Evolutionary conservation across 2,888 invertebrate genomes (phyloP).

Genomic region (Blastobasis adustella): DNA sequence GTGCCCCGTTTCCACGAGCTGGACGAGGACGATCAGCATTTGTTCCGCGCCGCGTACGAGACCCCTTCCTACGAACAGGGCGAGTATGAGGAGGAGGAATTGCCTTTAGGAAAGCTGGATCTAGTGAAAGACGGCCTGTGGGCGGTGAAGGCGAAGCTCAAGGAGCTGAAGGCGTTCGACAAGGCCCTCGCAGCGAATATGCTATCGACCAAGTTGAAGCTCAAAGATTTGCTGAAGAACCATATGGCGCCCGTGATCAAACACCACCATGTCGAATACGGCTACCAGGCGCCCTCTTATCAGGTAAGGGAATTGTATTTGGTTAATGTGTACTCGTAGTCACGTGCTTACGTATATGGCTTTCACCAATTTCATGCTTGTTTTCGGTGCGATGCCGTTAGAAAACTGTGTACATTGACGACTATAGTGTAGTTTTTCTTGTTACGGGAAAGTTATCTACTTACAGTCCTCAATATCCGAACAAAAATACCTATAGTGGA

Average conservation of each 20-base stretch:
- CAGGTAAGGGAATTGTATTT: background rate
- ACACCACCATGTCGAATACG: conserved; percentile 36
- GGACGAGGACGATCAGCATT: conserved; percentile 53
- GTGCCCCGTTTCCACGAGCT: conserved; percentile 45
- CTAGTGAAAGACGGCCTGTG: conserved; percentile 57
- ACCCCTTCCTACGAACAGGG: conserved; percentile 41
- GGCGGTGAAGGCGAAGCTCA: conserved; percentile 56
- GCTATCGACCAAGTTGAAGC: conserved; percentile 48
- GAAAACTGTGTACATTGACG: no score
- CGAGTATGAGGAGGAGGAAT: conserved; percentile 27
- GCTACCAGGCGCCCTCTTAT: conserved; percentile 34
- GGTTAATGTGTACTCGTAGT: no score
- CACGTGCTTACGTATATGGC: no score
- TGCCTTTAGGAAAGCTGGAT: conserved; percentile 47
- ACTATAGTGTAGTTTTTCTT: no score
- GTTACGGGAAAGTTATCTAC: no score
- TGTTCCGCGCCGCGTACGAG: conserved; percentile 57
- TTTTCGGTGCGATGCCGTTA: no score
- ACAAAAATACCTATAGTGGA: no score
- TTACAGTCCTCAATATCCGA: no score
- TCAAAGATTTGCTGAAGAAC: conserved; percentile 48
- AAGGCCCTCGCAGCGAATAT: conserved; percentile 57
- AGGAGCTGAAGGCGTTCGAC: conserved; percentile 54
- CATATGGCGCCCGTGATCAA: conserved; percentile 35
- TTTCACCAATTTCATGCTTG: no score